Base-by-base conservation (phyloP, 2,888 invertebrate genomes). In the Diarsia rubi region DNA sequence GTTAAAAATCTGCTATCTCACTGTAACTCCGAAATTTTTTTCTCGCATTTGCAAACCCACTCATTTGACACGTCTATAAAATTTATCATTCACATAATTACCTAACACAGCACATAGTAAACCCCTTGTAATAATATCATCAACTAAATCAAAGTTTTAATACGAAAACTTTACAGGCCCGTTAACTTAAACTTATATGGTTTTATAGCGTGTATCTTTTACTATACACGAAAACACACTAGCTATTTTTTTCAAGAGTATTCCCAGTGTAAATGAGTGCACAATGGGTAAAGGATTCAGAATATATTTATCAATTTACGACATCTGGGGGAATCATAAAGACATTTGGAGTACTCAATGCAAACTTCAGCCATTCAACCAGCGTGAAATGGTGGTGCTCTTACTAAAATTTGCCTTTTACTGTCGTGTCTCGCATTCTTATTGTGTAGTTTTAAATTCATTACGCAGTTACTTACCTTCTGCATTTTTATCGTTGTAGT, bases 231-330 rank as follows among this genome's bases (percentile, higher is more conserved):
- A 74, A 80, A 73, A 75, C 45, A 63, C 57, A 62, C 66, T 63
- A 71, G 65, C 68, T 62, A 84, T 81, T 82, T 80, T 82, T 80
- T 72, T 71, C 69, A 66, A 73, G 73, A 82, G 66, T 72, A 74
- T 82, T 84, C 74, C 79, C 73, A 52, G 74, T 68, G 66, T 80
- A 86, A 88, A 75, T 78, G 73, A 85, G 76, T 83, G 79, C 78
- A 78, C 71, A 79, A 72, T 57, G 71, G 73, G 73, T 75, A 79
- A 79, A 84, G 79, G 82, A 88, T 88, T 89, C 85, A 72, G 88
- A 91, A 92, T 93, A 92, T 92, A 92, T 92, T 94, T 94, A 94
- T 92, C 91, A 93, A 93, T 93, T 93, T 92, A 91, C 88, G 89
- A 89, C 85, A 89, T 90, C 89, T 88, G 86, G 85, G 86, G 88